phyloP scores from a whole-genome alignment of 1,140 invertebrate species.

The Potamilus streckersoni region DNA sequence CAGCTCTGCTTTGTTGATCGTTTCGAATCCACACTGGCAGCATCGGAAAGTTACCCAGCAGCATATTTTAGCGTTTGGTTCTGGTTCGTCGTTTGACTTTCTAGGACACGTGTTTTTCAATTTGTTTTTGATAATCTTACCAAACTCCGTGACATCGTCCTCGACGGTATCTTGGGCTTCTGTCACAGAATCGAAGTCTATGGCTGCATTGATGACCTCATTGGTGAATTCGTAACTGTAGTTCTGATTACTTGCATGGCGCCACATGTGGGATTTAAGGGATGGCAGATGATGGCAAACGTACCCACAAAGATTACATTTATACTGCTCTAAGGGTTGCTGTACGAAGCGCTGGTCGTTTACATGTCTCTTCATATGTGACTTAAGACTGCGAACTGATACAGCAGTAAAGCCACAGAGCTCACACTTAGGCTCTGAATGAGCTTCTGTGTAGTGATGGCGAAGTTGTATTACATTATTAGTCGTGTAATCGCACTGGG shows the following conservation, averaged over 20 bases:
- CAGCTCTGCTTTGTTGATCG: conserved; percentile 62
- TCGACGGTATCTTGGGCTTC: conserved; percentile 42
- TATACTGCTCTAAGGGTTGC: conserved; percentile 67
- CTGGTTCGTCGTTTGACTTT: conserved; percentile 29
- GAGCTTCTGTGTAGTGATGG: conserved; percentile 36
- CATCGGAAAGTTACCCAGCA: conserved; percentile 65
- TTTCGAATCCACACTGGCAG: conserved; percentile 68
- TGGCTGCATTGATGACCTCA: conserved; percentile 66
- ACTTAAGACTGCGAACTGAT: conserved; percentile 64
- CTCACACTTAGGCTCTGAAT: conserved; percentile 58
- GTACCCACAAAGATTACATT: conserved; percentile 67
- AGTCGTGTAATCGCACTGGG: conserved; percentile 28
- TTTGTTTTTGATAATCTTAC: conserved; percentile 47
- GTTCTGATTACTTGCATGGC: conserved; percentile 64
- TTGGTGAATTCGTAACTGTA: conserved; percentile 67
- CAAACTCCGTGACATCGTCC: conserved; percentile 44
- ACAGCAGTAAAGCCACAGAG: conserved; percentile 65
- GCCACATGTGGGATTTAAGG: conserved; percentile 68
- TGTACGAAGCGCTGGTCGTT: conserved; percentile 66
- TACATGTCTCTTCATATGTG: conserved; percentile 66
- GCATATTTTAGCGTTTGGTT: conserved; percentile 35
- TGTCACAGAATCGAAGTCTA: conserved; percentile 61
- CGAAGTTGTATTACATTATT: conserved; percentile 31
- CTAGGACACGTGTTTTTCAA: conserved; percentile 47
- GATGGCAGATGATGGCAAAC: conserved; percentile 68